Evolutionary conservation across 2,113 vertebrate genomes (phyloP).

Genomic region (Chrysochloris asiatica): DNA sequence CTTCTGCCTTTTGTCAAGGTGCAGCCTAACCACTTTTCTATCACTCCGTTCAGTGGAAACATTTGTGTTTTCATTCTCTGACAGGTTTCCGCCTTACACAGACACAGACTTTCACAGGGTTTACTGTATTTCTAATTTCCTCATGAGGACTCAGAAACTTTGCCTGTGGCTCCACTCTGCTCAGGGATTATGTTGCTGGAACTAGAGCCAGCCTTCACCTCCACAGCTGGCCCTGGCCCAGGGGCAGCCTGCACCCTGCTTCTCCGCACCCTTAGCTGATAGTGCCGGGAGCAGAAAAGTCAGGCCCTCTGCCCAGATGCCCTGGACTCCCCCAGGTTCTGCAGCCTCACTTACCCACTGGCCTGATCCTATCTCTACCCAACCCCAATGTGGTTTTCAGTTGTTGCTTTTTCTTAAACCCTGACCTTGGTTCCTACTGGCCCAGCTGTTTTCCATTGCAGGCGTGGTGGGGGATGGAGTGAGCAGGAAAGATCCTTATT

Average conservation of each 20-base stretch:
- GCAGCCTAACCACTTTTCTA: background rate
- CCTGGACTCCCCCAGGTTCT: background rate
- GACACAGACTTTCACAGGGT: background rate
- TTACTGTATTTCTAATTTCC: background rate
- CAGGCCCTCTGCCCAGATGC: background rate
- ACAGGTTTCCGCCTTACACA: background rate
- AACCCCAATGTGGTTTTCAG: conserved; percentile 34
- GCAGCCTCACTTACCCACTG: background rate
- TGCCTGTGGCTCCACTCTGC: background rate
- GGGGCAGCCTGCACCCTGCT: background rate
- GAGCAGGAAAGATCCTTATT: conserved; percentile 35
- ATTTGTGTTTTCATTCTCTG: background rate
- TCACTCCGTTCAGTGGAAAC: background rate
- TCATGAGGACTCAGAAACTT: conserved; percentile 12
- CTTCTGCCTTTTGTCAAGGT: background rate
- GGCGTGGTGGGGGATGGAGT: background rate
- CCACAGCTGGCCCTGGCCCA: background rate
- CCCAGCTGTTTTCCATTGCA: conserved; percentile 72
- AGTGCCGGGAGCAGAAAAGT: background rate
- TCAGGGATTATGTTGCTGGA: background rate
- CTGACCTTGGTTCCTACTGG: conserved; percentile 60
- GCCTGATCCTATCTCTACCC: conserved; percentile 39
- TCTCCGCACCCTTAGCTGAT: background rate
- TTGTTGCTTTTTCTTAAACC: conserved; percentile 58
- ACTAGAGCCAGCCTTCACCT: background rate